These are phyloP conservation scores for Cololabis saira DNA, from an alignment of 2,113 vertebrate species.

Conservation along the genomic window DNA sequence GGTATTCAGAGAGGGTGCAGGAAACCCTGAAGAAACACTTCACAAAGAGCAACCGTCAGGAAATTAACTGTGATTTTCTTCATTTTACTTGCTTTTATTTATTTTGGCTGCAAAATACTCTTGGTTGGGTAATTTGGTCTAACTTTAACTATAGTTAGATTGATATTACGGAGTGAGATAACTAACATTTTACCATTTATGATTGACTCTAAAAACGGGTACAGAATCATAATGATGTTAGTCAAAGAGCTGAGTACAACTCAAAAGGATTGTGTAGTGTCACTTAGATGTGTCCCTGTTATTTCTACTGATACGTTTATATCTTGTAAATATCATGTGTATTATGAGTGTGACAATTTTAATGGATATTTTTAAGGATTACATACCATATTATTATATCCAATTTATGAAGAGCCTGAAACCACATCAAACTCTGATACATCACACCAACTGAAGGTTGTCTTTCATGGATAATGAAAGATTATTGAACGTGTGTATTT, in stretches of 20 bases:
- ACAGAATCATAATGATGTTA: no score
- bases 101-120: neutral
- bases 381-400: neutral
- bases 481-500: neutral
- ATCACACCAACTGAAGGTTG: neutral
- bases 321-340: no score
- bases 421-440: neutral
- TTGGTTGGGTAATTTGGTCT: no score
- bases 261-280: no score
- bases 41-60: slow-evolving; percentile 17
- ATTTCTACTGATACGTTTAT: no score
- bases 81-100: neutral
- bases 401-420: neutral
- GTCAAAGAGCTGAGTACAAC: no score
- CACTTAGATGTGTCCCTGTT: no score
- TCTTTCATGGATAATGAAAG: neutral
- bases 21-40: slow-evolving; percentile 16
- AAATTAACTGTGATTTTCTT: neutral
- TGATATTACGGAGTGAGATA: no score
- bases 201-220: no score
- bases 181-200: no score
- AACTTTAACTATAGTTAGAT: no score
- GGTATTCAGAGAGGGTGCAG: slow-evolving; percentile 25
- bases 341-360: neutral
- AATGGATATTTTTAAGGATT: no score